Conservation (phyloP, 37 sponge, comb jelly and placozoan genomes). For the Agelas oroides region DNA sequence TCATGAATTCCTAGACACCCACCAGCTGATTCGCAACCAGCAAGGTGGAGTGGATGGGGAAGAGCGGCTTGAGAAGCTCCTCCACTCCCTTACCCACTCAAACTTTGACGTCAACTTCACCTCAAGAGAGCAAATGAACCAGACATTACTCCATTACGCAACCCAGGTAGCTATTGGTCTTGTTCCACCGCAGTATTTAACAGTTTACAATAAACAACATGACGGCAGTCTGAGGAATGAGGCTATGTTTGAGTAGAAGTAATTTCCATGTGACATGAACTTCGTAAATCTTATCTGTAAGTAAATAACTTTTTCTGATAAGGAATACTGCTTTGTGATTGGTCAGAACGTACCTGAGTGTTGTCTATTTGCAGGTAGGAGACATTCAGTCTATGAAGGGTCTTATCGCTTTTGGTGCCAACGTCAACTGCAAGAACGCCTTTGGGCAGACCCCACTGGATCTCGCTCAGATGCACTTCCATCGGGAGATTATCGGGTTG, state of each 20-base stretch:
- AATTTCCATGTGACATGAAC: too few species aligned
- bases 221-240: too few species aligned
- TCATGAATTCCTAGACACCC: too few species aligned
- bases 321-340: too few species aligned
- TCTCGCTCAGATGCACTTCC: not conserved
- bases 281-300: too few species aligned
- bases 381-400: constrained; percentile 20
- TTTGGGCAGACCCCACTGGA: constrained; percentile 54
- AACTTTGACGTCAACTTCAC: not conserved
- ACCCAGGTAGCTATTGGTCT: not conserved
- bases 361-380: constrained; percentile 6
- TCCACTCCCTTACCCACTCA: not conserved
- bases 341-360: too few species aligned
- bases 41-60: not conserved
- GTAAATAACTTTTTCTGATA: too few species aligned
- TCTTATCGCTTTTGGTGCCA: constrained; percentile 33
- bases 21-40: too few species aligned
- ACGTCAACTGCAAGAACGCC: constrained; percentile 40
- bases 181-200: too few species aligned
- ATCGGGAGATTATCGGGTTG: not conserved
- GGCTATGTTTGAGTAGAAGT: too few species aligned
- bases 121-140: not conserved
- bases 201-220: too few species aligned
- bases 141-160: not conserved
- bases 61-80: not conserved